Evolutionary conservation across 1,140 invertebrate genomes (phyloP), one percentile per base, ranked within the genome.

Genomic region (Trichogramma pretiosum): DNA sequence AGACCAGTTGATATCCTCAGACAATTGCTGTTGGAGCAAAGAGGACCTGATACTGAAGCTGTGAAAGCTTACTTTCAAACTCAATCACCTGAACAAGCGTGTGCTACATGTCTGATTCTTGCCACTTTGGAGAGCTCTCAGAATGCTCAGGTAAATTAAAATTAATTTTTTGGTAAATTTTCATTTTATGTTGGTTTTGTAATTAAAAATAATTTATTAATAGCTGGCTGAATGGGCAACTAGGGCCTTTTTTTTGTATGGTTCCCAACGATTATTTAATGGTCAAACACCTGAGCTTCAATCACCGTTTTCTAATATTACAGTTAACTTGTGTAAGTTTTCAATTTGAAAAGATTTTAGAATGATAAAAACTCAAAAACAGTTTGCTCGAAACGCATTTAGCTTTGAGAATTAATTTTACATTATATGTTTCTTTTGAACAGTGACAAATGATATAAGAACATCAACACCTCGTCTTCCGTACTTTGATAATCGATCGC

Each of bases 241-340:
- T 2, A 79, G 89, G 60, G 92, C 93, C 0, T 94, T 96, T 64
- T 92, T 96, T 60, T 67, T 92, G 46, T 94, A 93, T 67, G 93
- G 93, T 24, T 86, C 85, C 10, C 89, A 93, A 49, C 55, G 55
- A 44, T 60, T 62, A 16, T 14, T 51, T 5, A 30, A 50, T 1
- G 26, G 55, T 47, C 54, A 51, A 26, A 40, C 58, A 24, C 39
- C 58, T 18, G 61, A 64, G 36, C 40, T 55, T 26, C 63, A 61
- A 22, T 42, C 34, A 35, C 37, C 41, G 22, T 63, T 61, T 16
- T 5, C 51, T 17, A 54, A 39, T 48, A 34, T 63, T 5, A 54
- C 57, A 54, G 57, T 55, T 62, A 57, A 28, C 5, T 28, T 28
- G 19, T 24, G 18, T 24, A 16, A 18, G 39, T 14, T 46, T 42